A percentile compares a stretch with the other conserved stretches of the same genome.
These are phyloP conservation scores for Carposina sasakii DNA, from an alignment of 1,140 invertebrate species.

Conservation along the genomic window DNA sequence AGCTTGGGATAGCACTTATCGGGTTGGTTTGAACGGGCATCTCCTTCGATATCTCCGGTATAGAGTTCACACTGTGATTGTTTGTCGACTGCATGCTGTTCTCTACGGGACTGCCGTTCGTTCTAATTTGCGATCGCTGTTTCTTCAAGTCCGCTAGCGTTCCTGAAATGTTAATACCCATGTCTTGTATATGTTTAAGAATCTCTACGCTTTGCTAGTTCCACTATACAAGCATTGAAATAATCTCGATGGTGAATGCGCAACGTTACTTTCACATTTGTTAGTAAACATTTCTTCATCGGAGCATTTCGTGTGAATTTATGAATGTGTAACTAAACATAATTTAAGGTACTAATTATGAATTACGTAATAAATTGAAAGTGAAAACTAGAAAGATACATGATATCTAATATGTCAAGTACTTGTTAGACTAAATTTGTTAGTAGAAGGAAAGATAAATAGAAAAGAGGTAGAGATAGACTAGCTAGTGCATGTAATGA, in stretches of 20 bases:
- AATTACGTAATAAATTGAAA: too few species aligned
- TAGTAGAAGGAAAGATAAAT: too few species aligned
- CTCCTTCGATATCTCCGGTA: constrained; percentile 46
- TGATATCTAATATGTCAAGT: too few species aligned
- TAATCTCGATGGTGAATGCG: neutral
- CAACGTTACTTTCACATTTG: constrained; percentile 13
- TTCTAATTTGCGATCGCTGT: constrained; percentile 86
- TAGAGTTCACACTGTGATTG: constrained; percentile 54
- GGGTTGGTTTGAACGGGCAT: constrained; percentile 46
- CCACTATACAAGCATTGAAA: constrained; percentile 32
- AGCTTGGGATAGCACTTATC: constrained; percentile 32
- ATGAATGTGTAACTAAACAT: constrained; percentile 15
- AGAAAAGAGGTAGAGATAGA: too few species aligned
- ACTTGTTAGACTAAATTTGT: too few species aligned
- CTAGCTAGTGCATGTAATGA: too few species aligned
- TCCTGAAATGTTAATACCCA: constrained; percentile 54
- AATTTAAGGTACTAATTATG: too few species aligned
- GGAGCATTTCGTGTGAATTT: constrained; percentile 23
- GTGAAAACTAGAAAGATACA: constrained; percentile 7
- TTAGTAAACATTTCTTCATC: constrained; percentile 29
- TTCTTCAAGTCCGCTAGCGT: constrained; percentile 93
- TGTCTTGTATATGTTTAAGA: too few species aligned
- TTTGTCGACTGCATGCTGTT: constrained; percentile 52
- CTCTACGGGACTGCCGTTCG: constrained; percentile 73
- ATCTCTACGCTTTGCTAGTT: too few species aligned